These are phyloP conservation scores for Coremacera marginata DNA, from an alignment of 2,888 invertebrate species.

Conservation along the genomic window DNA sequence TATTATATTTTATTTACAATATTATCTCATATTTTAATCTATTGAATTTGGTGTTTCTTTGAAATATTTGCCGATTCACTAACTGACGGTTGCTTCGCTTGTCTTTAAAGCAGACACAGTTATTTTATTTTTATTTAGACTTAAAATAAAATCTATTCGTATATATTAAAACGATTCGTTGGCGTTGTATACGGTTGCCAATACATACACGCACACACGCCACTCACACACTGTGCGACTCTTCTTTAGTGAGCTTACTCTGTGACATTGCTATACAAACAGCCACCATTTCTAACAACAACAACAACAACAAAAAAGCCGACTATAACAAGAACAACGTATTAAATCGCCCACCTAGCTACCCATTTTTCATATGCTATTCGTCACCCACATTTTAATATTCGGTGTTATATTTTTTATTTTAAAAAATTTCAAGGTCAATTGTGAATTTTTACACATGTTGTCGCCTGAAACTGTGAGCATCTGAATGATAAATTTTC, in stretches of 20 bases:
- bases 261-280: neutral
- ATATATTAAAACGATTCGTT: neutral
- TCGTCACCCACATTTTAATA: constrained; percentile 18
- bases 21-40: neutral
- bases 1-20: neutral
- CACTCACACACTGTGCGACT: constrained; percentile 7
- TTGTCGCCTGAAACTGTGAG: neutral
- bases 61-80: constrained; percentile 2
- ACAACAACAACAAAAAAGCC: neutral
- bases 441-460: constrained; percentile 21
- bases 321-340: too few species aligned
- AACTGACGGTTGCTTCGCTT: neutral
- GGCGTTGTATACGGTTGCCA: too few species aligned
- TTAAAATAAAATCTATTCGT: neutral
- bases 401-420: constrained; percentile 3
- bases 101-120: neutral
- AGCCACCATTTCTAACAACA: neutral
- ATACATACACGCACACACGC: neutral
- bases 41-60: neutral
- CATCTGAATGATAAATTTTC: constrained; percentile 13
- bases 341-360: constrained; percentile 3
- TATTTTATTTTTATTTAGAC: neutral
- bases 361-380: constrained; percentile 12
- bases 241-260: neutral
- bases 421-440: constrained; percentile 29